A percentile compares a stretch with the other conserved stretches of the same genome.
These are phyloP conservation scores for Gymnodraco acuticeps DNA, from an alignment of 2,797 vertebrate species.

Conservation along the genomic window DNA sequence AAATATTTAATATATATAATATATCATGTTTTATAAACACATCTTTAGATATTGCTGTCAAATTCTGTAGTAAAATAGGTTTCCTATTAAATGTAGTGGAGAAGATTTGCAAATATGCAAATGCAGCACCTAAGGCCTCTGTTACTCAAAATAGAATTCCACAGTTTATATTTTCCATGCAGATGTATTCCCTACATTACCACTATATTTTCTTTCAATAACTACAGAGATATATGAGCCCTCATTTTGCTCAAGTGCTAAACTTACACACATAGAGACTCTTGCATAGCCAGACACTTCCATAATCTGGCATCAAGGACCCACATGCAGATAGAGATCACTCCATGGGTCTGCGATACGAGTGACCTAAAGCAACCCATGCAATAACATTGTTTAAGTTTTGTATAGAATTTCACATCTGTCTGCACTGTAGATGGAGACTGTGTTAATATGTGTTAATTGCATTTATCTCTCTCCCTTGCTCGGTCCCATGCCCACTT, in stretches of 20 bases:
- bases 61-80: neutral
- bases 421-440: neutral
- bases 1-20: neutral
- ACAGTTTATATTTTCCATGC: neutral
- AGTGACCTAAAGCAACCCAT: neutral
- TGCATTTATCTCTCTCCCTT: too few species aligned
- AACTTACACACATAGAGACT: neutral
- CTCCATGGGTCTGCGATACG: conserved; percentile 10
- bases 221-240: neutral
- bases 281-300: conserved; percentile 11
- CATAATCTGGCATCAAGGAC: conserved; percentile 38
- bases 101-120: neutral
- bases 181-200: neutral
- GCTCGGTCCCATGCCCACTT: too few species aligned
- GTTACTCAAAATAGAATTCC: neutral
- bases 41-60: neutral
- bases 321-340: conserved; percentile 35
- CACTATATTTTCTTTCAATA: neutral
- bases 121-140: neutral
- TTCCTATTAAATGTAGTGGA: neutral
- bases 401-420: neutral
- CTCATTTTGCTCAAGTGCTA: neutral
- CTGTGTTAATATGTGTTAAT: neutral
- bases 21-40: neutral
- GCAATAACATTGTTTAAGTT: neutral